Evolutionary conservation across 30 jellyfish, hydroid and myxozoan genomes (phyloP), one percentile per base, ranked within the genome.

Genomic region (Aurelia coerulea): DNA sequence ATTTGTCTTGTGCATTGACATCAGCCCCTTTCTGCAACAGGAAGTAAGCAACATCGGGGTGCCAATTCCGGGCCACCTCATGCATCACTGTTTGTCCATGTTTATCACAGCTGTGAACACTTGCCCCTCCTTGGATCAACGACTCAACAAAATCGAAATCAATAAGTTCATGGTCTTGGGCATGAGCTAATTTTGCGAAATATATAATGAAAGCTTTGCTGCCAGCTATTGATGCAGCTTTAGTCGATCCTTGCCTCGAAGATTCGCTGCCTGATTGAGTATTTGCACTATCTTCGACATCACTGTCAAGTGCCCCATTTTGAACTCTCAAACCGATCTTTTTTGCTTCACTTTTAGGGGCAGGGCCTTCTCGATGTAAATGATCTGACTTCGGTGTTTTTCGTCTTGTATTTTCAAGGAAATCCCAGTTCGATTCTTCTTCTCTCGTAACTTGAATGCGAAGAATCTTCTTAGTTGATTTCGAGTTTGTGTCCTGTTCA

Each of bases 1-100:
- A 88, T 39, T 78, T 88, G 68, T 88, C 96, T 14, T 74, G 58
- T 49, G 62, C 58, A 65, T 88, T 79, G 18, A 88, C 73, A 62
- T 88, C 81, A 18, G 96, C 90, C 46, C 99, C 99, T 31, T 89
- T 82, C 51, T 71, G 82, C 62, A 94, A 86, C 12, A 94, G 87
- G 81, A 88, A 94, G 66, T 53, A 74, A 2, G 97, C 99, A 17
- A 94, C 99, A 68, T 94, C 99, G 12, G 96, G 88, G 78, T 94
- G 99, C 99, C 99, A 94, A 31, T 76, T 85, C 46, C 99, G 78
- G 39, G 99, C 97, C 32, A 89, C 96, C 39, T 94, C 99, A 66
- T 94, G 99, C 74, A 94, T 49, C 18, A 88, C 99, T 11, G 83
- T 78, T 60, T 94, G 99, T 6, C 99, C 99, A 69, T 84, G 92